phyloP scores from a whole-genome alignment of 2,797 vertebrate species.

The Florisuga fusca region DNA sequence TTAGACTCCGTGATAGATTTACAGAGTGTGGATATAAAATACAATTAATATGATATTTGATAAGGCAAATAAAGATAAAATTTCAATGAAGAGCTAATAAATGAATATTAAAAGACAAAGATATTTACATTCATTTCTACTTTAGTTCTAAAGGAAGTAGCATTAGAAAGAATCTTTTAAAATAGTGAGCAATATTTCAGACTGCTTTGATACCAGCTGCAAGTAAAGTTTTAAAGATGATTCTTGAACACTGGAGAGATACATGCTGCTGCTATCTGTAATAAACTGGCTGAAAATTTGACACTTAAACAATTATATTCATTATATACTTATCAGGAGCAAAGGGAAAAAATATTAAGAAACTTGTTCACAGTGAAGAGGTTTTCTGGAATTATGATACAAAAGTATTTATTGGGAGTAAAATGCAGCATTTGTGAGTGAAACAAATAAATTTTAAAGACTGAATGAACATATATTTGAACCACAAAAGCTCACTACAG shows the following conservation, averaged over 20 bases:
- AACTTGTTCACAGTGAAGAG: background rate
- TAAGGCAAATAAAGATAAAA: slow-evolving; percentile 65
- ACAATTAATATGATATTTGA: slow-evolving; percentile 49
- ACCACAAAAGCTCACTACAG: background rate
- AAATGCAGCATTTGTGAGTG: background rate
- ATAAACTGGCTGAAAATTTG: background rate
- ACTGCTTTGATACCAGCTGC: background rate
- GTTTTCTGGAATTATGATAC: background rate
- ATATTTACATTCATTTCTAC: background rate
- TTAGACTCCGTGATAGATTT: slow-evolving; percentile 30
- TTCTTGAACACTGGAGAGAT: background rate
- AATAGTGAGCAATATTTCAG: background rate
- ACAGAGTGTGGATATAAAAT: slow-evolving; percentile 15
- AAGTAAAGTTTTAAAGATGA: background rate
- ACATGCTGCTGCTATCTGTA: background rate
- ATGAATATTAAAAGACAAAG: slow-evolving; percentile 29
- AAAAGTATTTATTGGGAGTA: background rate
- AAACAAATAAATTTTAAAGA: background rate
- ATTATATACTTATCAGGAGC: background rate
- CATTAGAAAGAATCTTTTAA: background rate
- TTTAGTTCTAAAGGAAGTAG: background rate
- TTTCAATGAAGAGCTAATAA: slow-evolving; percentile 36
- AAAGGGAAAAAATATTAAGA: background rate
- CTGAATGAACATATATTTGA: background rate
- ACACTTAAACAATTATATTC: background rate